phyloP scores from a whole-genome alignment of 1,140 invertebrate species.

The Drosophila neocordata region DNA sequence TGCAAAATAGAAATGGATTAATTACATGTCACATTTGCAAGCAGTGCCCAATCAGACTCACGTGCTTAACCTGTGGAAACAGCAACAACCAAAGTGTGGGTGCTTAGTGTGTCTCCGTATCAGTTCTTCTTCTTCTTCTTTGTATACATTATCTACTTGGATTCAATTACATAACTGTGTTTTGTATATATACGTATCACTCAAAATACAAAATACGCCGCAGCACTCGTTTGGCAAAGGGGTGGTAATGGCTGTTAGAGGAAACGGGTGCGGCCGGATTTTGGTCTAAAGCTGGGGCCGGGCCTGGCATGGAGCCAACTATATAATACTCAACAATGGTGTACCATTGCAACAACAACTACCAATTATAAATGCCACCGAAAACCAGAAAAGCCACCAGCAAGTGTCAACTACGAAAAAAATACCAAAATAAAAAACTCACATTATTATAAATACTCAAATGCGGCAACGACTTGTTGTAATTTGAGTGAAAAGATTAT shows the following conservation, averaged over 20 bases:
- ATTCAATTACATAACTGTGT: not conserved
- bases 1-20: constrained; percentile 6
- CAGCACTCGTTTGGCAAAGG: not conserved
- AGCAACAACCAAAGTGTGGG: not conserved
- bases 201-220: not conserved
- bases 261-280: constrained; percentile 4
- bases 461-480: constrained; percentile 43
- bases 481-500: constrained; percentile 1
- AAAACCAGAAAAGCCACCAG: constrained; percentile 10
- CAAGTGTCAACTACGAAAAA: not conserved
- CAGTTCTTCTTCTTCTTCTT: not conserved
- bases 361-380: not conserved
- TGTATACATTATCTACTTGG: not conserved
- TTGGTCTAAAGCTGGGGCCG: not conserved
- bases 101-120: not conserved
- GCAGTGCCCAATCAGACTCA: constrained; percentile 8
- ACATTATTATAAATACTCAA: constrained; percentile 24
- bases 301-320: too few species aligned
- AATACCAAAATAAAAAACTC: not conserved
- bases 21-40: constrained; percentile 17
- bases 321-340: constrained; percentile 50
- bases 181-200: not conserved
- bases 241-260: not conserved
- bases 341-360: constrained; percentile 20
- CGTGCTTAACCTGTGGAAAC: constrained; percentile 1